Percentiles rank a stretch among this genome's conserved stretches.
These are phyloP conservation scores for Andrena camellia DNA, from an alignment of 2,888 invertebrate genomes.

Conservation along the genomic window DNA sequence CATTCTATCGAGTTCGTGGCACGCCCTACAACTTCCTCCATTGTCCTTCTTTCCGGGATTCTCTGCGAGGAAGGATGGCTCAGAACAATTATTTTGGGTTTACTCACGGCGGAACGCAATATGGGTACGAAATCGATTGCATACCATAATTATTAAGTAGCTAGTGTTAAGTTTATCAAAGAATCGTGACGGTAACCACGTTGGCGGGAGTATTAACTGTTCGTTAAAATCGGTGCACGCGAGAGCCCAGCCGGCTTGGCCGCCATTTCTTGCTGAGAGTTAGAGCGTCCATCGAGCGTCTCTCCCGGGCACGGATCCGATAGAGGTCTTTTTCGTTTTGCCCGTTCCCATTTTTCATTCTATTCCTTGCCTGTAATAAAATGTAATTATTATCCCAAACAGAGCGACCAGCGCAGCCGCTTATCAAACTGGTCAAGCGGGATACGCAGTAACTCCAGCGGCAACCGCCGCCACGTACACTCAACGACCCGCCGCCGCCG, in stretches of 20 bases:
- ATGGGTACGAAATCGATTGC: slow-evolving; percentile 89
- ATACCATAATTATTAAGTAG: slow-evolving; percentile 74
- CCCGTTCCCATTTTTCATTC: slow-evolving; percentile 38
- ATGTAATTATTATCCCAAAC: slow-evolving; percentile 54
- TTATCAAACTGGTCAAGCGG: slow-evolving; percentile 93
- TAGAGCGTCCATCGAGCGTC: slow-evolving; percentile 75
- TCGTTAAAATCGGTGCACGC: slow-evolving; percentile 73
- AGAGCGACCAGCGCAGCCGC: slow-evolving; percentile 92
- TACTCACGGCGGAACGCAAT: slow-evolving; percentile 97
- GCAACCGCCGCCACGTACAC: slow-evolving; percentile 94
- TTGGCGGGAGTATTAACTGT: slow-evolving; percentile 61
- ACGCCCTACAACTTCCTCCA: slow-evolving; percentile 83
- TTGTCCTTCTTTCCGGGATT: slow-evolving; percentile 84
- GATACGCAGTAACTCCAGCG: slow-evolving; percentile 93
- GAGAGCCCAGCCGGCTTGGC: slow-evolving; percentile 77
- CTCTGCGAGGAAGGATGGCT: slow-evolving; percentile 88
- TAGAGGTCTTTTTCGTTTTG: slow-evolving; percentile 61
- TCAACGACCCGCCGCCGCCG: slow-evolving; percentile 91
- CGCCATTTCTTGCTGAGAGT: slow-evolving; percentile 78
- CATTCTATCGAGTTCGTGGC: slow-evolving; percentile 79
- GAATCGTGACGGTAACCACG: slow-evolving; percentile 53
- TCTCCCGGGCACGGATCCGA: slow-evolving; percentile 62
- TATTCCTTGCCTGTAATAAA: slow-evolving; percentile 12
- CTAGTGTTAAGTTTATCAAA: slow-evolving; percentile 71
- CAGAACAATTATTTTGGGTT: slow-evolving; percentile 98